Conservation (phyloP, 2,113 vertebrate genomes). For the Solea solea region DNA sequence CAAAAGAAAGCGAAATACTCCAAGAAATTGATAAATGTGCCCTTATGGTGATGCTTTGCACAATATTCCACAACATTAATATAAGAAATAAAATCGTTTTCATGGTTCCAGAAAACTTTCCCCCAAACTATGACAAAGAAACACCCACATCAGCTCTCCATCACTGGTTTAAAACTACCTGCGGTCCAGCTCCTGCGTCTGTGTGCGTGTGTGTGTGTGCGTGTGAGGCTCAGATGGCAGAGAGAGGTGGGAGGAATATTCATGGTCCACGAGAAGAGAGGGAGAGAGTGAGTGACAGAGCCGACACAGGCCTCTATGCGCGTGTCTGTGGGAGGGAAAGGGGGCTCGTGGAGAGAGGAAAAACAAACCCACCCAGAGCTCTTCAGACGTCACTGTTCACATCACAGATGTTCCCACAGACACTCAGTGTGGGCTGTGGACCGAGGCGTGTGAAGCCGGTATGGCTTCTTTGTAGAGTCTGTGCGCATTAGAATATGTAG, state of each 20-base stretch:
- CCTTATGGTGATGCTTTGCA: too few species aligned
- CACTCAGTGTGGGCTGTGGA: conserved; percentile 70
- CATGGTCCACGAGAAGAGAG: conserved; percentile 53
- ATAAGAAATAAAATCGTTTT: not conserved
- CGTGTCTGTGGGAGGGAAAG: conserved; percentile 55
- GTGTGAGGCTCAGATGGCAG: conserved; percentile 58
- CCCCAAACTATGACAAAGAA: not conserved
- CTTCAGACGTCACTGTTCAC: conserved; percentile 74
- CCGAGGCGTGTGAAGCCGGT: conserved; percentile 64
- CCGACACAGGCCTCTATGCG: conserved; percentile 16
- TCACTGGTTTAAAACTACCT: conserved; percentile 7
- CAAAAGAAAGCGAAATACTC: too few species aligned
- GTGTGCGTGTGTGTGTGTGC: not conserved
- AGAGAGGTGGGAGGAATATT: conserved; percentile 72
- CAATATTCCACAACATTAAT: too few species aligned
- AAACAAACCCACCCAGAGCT: conserved; percentile 75
- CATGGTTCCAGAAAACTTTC: conserved; percentile 4
- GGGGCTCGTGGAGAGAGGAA: conserved; percentile 68
- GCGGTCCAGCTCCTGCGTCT: conserved; percentile 28
- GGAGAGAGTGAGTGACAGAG: conserved; percentile 39
- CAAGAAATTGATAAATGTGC: too few species aligned
- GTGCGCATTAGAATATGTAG: conserved; percentile 44
- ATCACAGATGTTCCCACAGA: conserved; percentile 80
- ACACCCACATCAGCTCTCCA: too few species aligned
- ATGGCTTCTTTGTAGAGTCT: conserved; percentile 41